A percentile compares a stretch with the other conserved stretches of the same genome.
Conservation (phyloP, 2,113 vertebrate genomes). For the Gallinago paraguaiae region DNA sequence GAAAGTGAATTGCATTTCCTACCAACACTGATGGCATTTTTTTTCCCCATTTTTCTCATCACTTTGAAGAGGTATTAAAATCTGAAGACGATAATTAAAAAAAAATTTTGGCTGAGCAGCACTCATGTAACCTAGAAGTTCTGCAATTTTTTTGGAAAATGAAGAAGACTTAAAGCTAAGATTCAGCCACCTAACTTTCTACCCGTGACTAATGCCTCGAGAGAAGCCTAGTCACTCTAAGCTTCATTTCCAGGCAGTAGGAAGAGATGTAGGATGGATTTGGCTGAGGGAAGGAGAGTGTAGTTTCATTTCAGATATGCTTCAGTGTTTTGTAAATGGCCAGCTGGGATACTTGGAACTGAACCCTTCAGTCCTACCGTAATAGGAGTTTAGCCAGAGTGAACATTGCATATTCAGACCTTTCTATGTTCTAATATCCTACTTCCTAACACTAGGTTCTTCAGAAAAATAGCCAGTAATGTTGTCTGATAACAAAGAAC, state of each 20-base stretch:
- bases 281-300: background rate
- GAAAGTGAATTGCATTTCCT: background rate
- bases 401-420: background rate
- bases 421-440: background rate
- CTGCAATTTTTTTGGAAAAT: constrained; percentile 8
- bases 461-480: background rate
- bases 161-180: background rate
- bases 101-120: background rate
- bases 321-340: background rate
- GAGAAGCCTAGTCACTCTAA: constrained; percentile 1
- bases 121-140: background rate
- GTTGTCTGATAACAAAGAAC: background rate
- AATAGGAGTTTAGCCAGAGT: constrained; percentile 10
- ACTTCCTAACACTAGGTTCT: background rate
- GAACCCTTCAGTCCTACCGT: background rate
- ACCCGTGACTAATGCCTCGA: constrained; percentile 32
- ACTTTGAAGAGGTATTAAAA: background rate
- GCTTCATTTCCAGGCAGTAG: constrained; percentile 10
- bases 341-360: constrained; percentile 42
- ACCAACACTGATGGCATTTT: background rate
- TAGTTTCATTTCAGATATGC: constrained; percentile 14
- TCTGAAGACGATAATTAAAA: background rate
- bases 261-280: constrained; percentile 10
- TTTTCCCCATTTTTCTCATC: background rate
- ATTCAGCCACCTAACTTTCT: background rate